phyloP scores from a whole-genome alignment of 2,113 vertebrate genomes.

The Amazona guildingii region DNA sequence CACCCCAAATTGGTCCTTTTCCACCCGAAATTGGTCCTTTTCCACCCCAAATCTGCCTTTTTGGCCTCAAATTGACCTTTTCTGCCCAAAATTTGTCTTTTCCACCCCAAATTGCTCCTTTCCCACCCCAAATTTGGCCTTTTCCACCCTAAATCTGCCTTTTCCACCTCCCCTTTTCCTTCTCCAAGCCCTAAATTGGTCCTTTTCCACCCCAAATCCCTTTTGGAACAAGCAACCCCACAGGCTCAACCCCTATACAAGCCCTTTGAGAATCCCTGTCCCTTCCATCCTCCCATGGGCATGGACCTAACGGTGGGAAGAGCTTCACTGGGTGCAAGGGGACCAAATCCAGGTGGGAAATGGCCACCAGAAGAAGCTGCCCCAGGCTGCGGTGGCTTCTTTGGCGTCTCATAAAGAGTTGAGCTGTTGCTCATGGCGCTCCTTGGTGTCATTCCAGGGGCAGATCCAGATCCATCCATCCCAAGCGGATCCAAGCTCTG shows the following conservation, averaged over 20 bases:
- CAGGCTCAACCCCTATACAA: background rate
- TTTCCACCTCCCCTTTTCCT: background rate
- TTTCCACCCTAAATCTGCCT: background rate
- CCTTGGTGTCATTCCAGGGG: background rate
- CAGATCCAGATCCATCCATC: background rate
- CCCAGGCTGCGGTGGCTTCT: background rate
- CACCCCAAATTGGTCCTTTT: too few relatives aligned
- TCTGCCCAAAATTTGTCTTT: background rate
- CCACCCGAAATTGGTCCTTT: too few relatives aligned
- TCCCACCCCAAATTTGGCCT: too few relatives aligned
- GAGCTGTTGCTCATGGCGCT: background rate
- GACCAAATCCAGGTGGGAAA: background rate
- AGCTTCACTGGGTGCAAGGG: fast-evolving
- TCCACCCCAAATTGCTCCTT: too few relatives aligned
- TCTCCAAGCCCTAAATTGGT: background rate
- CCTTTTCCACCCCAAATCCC: background rate
- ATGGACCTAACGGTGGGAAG: too few relatives aligned
- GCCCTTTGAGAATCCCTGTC: background rate
- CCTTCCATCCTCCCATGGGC: fast-evolving
- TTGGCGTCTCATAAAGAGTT: background rate
- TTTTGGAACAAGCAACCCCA: fast-evolving
- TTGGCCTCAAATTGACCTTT: background rate
- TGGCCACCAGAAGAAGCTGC: background rate
- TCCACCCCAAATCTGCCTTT: too few relatives aligned
- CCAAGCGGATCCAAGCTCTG: background rate